Evolutionary conservation across 2,888 invertebrate species (phyloP), one percentile per base, ranked within the genome.

Genomic region (Morinoia aosen): DNA sequence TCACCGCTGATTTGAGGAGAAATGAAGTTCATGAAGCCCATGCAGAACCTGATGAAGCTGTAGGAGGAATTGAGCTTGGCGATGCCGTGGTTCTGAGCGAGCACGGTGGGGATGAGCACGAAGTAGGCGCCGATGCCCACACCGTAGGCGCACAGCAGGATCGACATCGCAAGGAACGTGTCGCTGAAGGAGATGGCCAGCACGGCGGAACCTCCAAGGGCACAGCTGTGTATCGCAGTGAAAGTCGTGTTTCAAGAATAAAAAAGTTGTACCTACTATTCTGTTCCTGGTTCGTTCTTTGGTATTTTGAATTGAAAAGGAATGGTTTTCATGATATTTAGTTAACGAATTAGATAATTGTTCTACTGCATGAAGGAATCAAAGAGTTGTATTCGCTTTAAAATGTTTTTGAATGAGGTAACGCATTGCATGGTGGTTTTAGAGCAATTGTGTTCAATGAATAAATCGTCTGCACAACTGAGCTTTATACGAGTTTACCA

Each of bases 71-170:
- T 98, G 97, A 98, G 98, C 95, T 98, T 98, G 91, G 98, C 98
- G 0, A 98, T 98, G 4, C 98, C 98, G 97, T 98, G 98, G 39
- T 98, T 98, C 97, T 98, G 98, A 0, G 98, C 98, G 90, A 98
- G 97, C 39, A 98, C 97, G 2, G 98, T 98, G 0, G 98, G 98
- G 96, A 98, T 98, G 95, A 98, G 97, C 5, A 98, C 98, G 97
- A 98, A 98, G 98, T 98, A 98, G 97, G 98, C 98, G 56, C 98
- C 98, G 48, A 98, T 97, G 96, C 98, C 98, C 0, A 98, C 97
- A 0, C 98, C 98, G 97, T 98, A 98, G 97, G 97, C 97, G 97
- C 98, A 98, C 93, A 98, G 98, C 0, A 98, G 98, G 7, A 98
- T 97, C 11, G 98, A 98, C 88, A 98, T 97, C 0, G 98, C 97